These are phyloP conservation scores for Coccyzus lansbergi DNA, from an alignment of 2,797 vertebrate species.

Conservation along the genomic window DNA sequence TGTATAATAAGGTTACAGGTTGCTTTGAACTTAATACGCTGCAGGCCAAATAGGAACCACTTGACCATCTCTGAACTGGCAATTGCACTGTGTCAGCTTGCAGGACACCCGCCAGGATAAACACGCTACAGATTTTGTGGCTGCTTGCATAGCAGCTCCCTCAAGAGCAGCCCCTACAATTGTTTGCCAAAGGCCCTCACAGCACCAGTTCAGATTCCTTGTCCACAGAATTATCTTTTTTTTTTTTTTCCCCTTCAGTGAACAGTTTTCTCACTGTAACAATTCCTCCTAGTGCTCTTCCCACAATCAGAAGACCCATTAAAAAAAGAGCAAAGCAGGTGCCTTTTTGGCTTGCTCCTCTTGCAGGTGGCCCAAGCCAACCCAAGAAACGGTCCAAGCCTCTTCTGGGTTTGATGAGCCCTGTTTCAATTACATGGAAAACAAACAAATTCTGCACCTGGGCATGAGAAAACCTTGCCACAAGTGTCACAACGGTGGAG, in stretches of 20 bases:
- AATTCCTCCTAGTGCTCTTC: neutral
- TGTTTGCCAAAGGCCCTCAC: neutral
- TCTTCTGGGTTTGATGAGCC: neutral
- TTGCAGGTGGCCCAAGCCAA: neutral
- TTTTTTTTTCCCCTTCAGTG: too few species aligned
- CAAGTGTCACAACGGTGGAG: accelerated
- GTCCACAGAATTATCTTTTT: neutral
- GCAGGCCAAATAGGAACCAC: neutral
- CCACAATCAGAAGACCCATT: neutral
- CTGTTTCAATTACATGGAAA: neutral
- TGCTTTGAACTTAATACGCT: neutral
- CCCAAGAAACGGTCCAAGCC: accelerated
- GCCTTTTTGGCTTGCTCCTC: neutral
- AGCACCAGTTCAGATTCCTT: neutral
- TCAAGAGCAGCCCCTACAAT: neutral
- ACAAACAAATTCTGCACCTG: accelerated
- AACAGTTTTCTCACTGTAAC: neutral
- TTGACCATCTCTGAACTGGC: neutral
- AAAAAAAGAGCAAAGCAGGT: neutral
- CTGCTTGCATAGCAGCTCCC: neutral
- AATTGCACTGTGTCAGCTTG: neutral
- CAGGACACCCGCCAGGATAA: neutral
- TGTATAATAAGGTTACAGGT: neutral
- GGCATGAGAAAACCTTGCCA: neutral
- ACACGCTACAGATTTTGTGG: neutral